Conservation (phyloP, 1,140 invertebrate genomes). For the Leptinotarsa texana region DNA sequence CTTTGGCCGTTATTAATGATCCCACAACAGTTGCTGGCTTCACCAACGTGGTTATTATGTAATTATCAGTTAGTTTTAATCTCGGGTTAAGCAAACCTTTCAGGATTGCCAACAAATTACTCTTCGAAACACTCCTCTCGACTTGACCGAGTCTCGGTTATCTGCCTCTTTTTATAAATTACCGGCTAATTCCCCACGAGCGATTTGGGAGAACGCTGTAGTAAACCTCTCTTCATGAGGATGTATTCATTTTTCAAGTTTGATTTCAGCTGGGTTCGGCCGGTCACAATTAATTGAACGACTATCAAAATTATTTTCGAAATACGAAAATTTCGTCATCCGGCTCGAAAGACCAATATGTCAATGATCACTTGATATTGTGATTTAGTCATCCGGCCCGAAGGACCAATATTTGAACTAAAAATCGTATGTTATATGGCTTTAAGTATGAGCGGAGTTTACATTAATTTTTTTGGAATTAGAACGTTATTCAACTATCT, state of each 20-base stretch:
- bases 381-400: too few species aligned
- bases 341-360: too few species aligned
- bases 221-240: not conserved
- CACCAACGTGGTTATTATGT: constrained; percentile 56
- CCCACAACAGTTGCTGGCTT: constrained; percentile 52
- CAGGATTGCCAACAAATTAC: constrained; percentile 54
- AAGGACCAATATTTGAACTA: too few species aligned
- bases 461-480: too few species aligned
- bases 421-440: too few species aligned
- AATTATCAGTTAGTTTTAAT: constrained; percentile 59
- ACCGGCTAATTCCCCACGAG: constrained; percentile 39
- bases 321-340: too few species aligned
- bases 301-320: too few species aligned
- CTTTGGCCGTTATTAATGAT: constrained; percentile 55
- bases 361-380: too few species aligned
- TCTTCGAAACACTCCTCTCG: constrained; percentile 41
- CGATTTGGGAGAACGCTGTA: constrained; percentile 8
- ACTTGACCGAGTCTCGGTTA: constrained; percentile 31
- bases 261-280: too few species aligned
- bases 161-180: constrained; percentile 43
- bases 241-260: not conserved
- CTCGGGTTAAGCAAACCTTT: constrained; percentile 56
- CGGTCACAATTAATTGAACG: too few species aligned
- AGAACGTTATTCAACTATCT: too few species aligned
- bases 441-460: too few species aligned